Conservation (phyloP, 2,113 vertebrate genomes). For the Sceloporus tristichus region DNA sequence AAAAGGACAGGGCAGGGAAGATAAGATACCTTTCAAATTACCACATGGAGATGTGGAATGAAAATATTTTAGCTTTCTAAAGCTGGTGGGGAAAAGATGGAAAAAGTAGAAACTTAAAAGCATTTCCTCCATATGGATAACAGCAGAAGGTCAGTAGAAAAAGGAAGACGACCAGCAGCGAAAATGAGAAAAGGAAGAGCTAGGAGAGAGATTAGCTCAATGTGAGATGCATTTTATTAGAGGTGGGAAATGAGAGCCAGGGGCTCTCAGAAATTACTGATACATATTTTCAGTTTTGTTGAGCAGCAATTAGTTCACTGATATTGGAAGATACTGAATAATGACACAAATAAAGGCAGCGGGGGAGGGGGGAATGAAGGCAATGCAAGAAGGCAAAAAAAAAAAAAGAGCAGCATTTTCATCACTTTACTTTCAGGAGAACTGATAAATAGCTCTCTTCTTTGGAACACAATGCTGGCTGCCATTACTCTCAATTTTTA, state of each 20-base stretch:
- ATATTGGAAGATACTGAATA: not conserved
- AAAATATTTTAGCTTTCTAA: conserved; percentile 43
- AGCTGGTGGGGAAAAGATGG: conserved; percentile 2
- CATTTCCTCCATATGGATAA: conserved; percentile 42
- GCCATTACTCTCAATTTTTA: not conserved
- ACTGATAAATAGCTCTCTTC: not conserved
- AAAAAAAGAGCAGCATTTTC: not conserved
- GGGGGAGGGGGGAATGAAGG: not conserved
- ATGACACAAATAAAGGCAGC: not conserved
- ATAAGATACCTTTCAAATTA: conserved; percentile 46
- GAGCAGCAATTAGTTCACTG: accelerated
- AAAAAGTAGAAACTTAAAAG: conserved; percentile 38
- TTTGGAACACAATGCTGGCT: not conserved
- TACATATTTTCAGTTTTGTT: not conserved
- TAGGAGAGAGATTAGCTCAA: conserved; percentile 34
- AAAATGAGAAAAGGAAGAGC: conserved; percentile 46
- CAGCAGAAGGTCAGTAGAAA: conserved; percentile 9
- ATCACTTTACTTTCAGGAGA: not conserved
- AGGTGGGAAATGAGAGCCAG: conserved; percentile 30
- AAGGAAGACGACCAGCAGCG: conserved; percentile 12
- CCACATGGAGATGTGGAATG: not conserved
- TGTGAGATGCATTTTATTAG: conserved; percentile 35
- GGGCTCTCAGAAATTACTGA: conserved; percentile 33
- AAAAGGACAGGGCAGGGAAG: conserved; percentile 23
- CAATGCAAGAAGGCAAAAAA: not conserved